These are phyloP conservation scores for Cyclina sinensis DNA, from an alignment of 1,140 invertebrate genomes.

Conservation along the genomic window DNA sequence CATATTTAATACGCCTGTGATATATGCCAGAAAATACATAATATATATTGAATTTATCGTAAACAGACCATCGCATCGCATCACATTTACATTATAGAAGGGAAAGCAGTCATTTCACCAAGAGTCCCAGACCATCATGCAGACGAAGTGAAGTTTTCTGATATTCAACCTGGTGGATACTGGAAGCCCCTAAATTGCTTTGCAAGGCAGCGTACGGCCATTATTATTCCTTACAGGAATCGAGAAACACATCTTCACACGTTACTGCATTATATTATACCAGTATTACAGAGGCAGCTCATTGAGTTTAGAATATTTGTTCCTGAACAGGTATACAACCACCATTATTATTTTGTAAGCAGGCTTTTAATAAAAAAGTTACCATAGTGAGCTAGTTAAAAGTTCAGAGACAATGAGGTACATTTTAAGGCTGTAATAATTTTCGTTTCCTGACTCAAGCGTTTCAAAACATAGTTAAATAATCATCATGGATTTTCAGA, in stretches of 20 bases:
- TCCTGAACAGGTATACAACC: conserved; percentile 94
- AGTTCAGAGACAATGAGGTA: too few relatives aligned
- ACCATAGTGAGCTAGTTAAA: too few relatives aligned
- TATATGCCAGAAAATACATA: neutral
- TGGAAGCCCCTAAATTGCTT: conserved; percentile 71
- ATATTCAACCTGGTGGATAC: conserved; percentile 8
- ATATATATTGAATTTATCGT: neutral
- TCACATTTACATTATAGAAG: conserved; percentile 5
- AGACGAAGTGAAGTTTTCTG: neutral
- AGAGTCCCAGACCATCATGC: neutral
- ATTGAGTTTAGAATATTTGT: conserved; percentile 97
- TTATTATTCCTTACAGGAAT: conserved; percentile 90
- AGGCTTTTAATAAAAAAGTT: too few relatives aligned
- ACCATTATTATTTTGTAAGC: too few relatives aligned
- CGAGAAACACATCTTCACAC: conserved; percentile 92
- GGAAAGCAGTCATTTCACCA: neutral
- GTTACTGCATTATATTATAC: conserved; percentile 96
- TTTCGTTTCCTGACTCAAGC: too few relatives aligned
- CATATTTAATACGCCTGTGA: too few relatives aligned
- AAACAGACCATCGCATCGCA: too few relatives aligned
- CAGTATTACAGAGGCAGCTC: conserved; percentile 94
- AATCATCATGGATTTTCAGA: too few relatives aligned
- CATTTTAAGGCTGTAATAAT: too few relatives aligned
- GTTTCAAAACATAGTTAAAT: too few relatives aligned
- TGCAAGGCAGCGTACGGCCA: conserved; percentile 79